phyloP scores from a whole-genome alignment of 1,140 invertebrate genomes.

The Choristoneura fumiferana region DNA sequence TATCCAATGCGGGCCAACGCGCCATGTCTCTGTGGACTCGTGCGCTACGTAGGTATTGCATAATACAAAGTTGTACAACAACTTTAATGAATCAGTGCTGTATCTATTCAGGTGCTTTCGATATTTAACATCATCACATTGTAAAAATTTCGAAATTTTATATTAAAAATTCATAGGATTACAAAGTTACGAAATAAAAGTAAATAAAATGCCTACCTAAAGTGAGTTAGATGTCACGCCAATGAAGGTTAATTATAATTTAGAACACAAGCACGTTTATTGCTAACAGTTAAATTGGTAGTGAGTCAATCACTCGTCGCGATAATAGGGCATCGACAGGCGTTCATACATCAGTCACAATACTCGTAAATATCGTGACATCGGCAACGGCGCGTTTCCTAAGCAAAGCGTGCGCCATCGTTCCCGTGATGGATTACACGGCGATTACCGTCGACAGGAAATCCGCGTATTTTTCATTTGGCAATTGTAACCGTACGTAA shows the following conservation, averaged over 20 bases:
- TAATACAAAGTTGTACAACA: conserved; percentile 7
- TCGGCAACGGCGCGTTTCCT: conserved; percentile 34
- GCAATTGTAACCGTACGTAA: conserved; percentile 50
- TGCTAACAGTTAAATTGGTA: no score
- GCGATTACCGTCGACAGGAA: conserved; percentile 64
- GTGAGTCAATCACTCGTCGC: no score
- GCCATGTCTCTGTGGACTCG: neutral
- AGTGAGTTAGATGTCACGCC: no score
- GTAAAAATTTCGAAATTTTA: no score
- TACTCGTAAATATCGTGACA: conserved; percentile 40
- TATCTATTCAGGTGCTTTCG: no score
- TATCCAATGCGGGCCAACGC: conserved; percentile 8
- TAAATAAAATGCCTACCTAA: no score
- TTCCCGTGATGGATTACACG: conserved; percentile 62
- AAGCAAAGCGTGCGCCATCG: conserved; percentile 46
- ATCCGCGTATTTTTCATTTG: conserved; percentile 70
- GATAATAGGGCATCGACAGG: conserved; percentile 26
- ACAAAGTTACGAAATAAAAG: no score
- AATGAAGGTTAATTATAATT: no score
- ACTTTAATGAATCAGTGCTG: no score
- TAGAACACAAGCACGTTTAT: no score
- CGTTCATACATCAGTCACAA: conserved; percentile 38
- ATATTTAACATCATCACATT: no score
- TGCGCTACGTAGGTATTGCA: conserved; percentile 2
- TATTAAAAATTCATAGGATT: no score